phyloP scores from a whole-genome alignment of 1,140 invertebrate species.

The Cepaea nemoralis region DNA sequence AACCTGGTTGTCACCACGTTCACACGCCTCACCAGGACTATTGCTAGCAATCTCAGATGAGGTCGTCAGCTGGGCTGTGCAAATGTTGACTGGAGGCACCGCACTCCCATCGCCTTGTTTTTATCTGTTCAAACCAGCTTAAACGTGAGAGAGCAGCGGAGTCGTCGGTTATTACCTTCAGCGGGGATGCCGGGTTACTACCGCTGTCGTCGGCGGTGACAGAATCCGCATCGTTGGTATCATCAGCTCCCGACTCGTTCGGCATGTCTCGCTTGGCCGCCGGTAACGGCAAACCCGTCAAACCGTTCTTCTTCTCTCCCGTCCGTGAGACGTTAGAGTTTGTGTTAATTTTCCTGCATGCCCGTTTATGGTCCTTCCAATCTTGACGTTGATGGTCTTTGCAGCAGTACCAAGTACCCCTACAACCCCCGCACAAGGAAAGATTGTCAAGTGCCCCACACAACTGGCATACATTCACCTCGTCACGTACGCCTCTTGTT shows the following conservation, averaged over 20 bases:
- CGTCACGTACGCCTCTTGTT: conserved; percentile 58
- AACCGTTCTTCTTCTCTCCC: conserved; percentile 23
- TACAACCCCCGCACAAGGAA: conserved; percentile 82
- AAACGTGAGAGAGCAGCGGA: background rate
- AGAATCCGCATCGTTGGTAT: background rate
- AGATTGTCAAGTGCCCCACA: conserved; percentile 80
- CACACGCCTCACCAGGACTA: background rate
- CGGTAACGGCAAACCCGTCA: too few relatives aligned
- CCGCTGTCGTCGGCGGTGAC: conserved; percentile 14
- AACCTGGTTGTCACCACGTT: background rate
- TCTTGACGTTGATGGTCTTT: conserved; percentile 83
- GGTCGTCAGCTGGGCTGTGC: background rate
- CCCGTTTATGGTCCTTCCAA: conserved; percentile 81
- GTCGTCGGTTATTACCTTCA: conserved; percentile 20
- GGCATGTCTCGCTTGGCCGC: conserved; percentile 19
- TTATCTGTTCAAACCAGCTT: background rate
- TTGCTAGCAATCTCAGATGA: background rate
- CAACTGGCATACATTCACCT: conserved; percentile 61
- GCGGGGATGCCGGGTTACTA: conserved; percentile 5
- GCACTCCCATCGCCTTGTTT: background rate
- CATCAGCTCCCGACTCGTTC: background rate
- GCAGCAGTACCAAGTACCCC: conserved; percentile 82
- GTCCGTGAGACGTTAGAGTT: conserved; percentile 17
- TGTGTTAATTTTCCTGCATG: too few relatives aligned
- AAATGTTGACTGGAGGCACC: background rate